These are phyloP conservation scores for Tenthredo notha DNA, from an alignment of 2,888 invertebrate species.

Conservation along the genomic window DNA sequence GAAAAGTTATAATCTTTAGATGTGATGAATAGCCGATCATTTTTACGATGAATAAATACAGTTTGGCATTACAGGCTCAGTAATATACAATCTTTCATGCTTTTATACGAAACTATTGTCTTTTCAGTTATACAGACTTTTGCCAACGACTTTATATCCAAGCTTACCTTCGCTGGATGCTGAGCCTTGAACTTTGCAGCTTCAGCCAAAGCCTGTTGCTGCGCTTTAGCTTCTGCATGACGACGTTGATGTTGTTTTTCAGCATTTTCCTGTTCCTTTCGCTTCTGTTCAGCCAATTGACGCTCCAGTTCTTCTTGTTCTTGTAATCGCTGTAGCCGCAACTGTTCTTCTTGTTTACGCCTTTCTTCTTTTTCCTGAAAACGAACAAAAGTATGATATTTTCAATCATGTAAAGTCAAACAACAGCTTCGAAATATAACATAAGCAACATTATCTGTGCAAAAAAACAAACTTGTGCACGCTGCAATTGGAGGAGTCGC, in stretches of 20 bases:
- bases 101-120: not conserved
- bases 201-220: conserved; percentile 75
- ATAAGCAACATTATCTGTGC: too few species aligned
- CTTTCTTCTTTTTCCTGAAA: conserved; percentile 74
- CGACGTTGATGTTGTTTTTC: conserved; percentile 66
- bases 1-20: not conserved
- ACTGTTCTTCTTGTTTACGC: conserved; percentile 70
- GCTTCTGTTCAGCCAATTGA: conserved; percentile 72
- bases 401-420: not conserved
- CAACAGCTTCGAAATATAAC: too few species aligned
- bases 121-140: not conserved
- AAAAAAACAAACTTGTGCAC: conserved; percentile 66
- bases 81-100: not conserved
- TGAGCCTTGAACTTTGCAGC: conserved; percentile 66
- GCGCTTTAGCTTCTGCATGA: conserved; percentile 68
- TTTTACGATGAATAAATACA: not conserved
- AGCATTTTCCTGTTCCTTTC: conserved; percentile 76
- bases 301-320: conserved; percentile 75
- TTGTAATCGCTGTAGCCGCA: conserved; percentile 68
- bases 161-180: conserved; percentile 57
- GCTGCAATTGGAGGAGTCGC: conserved; percentile 68
- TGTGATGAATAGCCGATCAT: not conserved
- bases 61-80: not conserved
- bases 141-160: not conserved
- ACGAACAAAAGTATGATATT: not conserved